Evolutionary conservation across 1,140 invertebrate species (phyloP), one percentile per base, ranked within the genome.

Genomic region (Drosophila repletoides): DNA sequence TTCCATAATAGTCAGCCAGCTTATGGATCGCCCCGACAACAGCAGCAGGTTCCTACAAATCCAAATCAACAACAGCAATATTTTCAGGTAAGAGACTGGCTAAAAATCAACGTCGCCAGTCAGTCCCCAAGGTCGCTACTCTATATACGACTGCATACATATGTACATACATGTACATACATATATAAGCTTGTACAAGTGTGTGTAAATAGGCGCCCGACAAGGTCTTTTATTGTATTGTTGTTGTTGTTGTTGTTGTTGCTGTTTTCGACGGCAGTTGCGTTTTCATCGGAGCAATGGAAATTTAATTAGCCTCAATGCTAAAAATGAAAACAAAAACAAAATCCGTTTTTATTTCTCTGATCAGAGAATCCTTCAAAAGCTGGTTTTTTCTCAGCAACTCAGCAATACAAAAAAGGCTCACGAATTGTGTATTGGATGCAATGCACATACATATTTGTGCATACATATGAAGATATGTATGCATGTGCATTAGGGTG

Each of bases 51-150:
- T 71, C 76, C 76, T 17, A 43, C 66, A 46, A 72, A 60, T 67
- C 70, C 66, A 46, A 72, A 60, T 67, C 70, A 66, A 43, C 84
- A 76, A 51, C 80, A 79, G 61, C 83, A 83, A 68, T 79, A 88
- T 60, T 88, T 88, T 88, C 84, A 88, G 86, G 84, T 86, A 64
- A 76, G 84, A 88, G 64, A 52, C 14, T 56, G 51, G 19, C 24
- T 31, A 15, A 28, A 53, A 40, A 26, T 48, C 22, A 10, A 55
- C 52, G 36, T 55, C 53, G 53, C 45, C 73, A 43, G 43, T n/a
- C n/a, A n/a, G n/a, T n/a, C 17, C 41, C 7, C 60, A 74, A 71
- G 67, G 67, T 66, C 61, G 53, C 45, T 28, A 26, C 31, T 63
- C 1, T 19, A 7, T 19, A 48, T 31, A 46, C 33, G n/a, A 10